Evolutionary conservation across 2,888 invertebrate genomes (phyloP), one percentile per base, ranked within the genome.

Genomic region (Polylopha cassiicola): DNA sequence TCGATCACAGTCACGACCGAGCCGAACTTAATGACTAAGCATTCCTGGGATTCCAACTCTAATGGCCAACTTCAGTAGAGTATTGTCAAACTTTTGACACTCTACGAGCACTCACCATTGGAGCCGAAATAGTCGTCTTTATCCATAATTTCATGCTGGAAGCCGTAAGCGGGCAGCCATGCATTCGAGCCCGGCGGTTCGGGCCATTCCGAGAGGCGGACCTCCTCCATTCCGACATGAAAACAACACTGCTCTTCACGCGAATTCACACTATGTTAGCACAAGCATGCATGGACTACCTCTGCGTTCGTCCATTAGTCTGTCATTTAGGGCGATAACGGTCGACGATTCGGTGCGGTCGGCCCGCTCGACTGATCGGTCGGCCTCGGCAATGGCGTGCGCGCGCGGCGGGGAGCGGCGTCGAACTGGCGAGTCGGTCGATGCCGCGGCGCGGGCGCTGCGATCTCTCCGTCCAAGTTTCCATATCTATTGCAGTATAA

Each of bases 141-240:
- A 58, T 89, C 87, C 69, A 82, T 71, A 61, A 89, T 81, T 44
- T 90, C 90, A 71, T 89, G 89, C 80, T 90, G 90, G 84, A 90
- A 92, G 58, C 92, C 92, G 69, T 92, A 92, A 58, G 92, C 92
- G 55, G 92, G 92, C 76, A 92, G 87, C 92, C 92, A 92, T 63
- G 92, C 90, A 85, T 91, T 90, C 65, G 90, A 89, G 58, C 91
- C 90, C 59, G 89, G 88, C 54, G 88, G 89, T 62, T 88, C 89
- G 37, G 90, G 89, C 90, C 90, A 90, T 65, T 88, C 88, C 73
- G 88, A 89, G 55, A 89, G 88, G 60, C 89, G 88, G 65, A 90
- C 86, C 71, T 90, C 90, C 73, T 89, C 90, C 86, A 88, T 85
- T 58, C 65, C 61, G 60, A 65, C 81, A 81, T 79, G 53, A 73